These are phyloP conservation scores for Cyprinus carpio DNA, from an alignment of 2,113 vertebrate genomes.

Conservation along the genomic window DNA sequence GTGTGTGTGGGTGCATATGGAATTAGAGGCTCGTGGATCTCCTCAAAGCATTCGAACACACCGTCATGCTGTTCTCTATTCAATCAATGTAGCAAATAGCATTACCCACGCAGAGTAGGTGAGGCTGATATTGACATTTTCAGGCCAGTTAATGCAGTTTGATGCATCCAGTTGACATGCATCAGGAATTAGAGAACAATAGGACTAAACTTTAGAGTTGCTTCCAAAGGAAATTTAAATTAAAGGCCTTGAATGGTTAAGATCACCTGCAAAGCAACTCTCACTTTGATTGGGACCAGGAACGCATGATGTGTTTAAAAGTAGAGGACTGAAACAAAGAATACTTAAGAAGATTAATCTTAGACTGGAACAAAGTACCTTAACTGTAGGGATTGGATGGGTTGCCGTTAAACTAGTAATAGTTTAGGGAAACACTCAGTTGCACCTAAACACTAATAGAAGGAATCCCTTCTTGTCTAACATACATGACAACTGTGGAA, in stretches of 20 bases:
- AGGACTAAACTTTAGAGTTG: not conserved
- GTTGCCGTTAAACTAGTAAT: not conserved
- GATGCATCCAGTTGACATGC: conserved; percentile 13
- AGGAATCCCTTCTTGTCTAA: not conserved
- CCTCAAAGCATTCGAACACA: conserved; percentile 30
- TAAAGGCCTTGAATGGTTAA: not conserved
- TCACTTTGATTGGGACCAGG: not conserved
- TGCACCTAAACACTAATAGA: not conserved
- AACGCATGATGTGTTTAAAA: not conserved
- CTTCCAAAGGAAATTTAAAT: not conserved
- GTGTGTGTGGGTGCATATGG: conserved; percentile 41
- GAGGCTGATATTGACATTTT: conserved; percentile 40
- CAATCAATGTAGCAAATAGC: conserved; percentile 38
- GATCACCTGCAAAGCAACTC: not conserved
- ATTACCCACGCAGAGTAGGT: conserved; percentile 45
- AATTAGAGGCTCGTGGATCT: conserved; percentile 45
- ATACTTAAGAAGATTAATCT: not conserved
- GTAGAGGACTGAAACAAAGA: not conserved
- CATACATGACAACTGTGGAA: not conserved
- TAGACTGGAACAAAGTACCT: not conserved
- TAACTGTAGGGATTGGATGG: not conserved
- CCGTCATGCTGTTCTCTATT: conserved; percentile 41
- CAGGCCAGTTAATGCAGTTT: conserved; percentile 25
- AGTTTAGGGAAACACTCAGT: not conserved
- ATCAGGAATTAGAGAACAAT: conserved; percentile 9